These are phyloP conservation scores for Sarcophaga rosellei DNA, from an alignment of 2,888 invertebrate genomes.

Conservation along the genomic window DNA sequence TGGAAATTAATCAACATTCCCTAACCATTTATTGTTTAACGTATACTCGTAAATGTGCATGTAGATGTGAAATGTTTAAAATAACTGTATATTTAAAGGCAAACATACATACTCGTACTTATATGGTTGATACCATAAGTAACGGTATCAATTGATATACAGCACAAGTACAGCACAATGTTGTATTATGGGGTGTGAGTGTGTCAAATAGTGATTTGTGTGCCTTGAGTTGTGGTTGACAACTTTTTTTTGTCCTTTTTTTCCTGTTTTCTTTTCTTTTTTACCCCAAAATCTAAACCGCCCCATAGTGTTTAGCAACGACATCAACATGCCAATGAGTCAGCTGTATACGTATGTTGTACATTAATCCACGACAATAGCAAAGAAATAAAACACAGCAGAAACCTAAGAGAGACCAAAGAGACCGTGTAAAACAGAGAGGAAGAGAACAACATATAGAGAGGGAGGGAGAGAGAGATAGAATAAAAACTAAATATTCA, in stretches of 20 bases:
- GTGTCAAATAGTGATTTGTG: constrained; percentile 31
- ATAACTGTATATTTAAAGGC: background rate
- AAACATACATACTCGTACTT: background rate
- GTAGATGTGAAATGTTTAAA: too few species aligned
- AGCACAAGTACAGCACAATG: background rate
- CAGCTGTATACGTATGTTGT: constrained; percentile 38
- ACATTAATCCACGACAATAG: constrained; percentile 45
- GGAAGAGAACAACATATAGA: background rate
- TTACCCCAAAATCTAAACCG: constrained; percentile 46
- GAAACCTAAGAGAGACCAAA: too few species aligned
- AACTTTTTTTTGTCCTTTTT: background rate
- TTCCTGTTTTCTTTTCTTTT: background rate
- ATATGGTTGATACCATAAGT: background rate
- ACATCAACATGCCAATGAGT: constrained; percentile 51
- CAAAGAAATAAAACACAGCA: background rate
- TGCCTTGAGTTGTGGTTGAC: constrained; percentile 57
- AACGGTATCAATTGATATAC: constrained; percentile 15
- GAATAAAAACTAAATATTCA: constrained; percentile 40
- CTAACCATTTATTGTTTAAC: background rate
- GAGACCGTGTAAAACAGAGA: too few species aligned
- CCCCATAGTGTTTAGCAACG: constrained; percentile 42
- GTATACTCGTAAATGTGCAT: background rate
- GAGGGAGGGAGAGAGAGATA: background rate
- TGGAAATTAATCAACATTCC: constrained; percentile 8
- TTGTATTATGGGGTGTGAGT: constrained; percentile 12